Base-by-base conservation (phyloP, 1,140 invertebrate genomes). In the Eriosoma lanigerum region DNA sequence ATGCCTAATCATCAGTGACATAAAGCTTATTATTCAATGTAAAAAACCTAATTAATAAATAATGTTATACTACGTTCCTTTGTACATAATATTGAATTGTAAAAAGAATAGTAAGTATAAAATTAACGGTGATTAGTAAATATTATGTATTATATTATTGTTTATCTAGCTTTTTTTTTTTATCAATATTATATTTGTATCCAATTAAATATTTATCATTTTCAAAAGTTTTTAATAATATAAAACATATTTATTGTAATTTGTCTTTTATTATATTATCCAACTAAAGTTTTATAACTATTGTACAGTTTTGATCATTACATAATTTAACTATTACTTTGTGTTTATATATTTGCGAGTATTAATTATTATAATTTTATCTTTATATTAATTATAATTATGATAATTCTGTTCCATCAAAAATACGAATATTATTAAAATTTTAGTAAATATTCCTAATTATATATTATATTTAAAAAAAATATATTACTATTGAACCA, bases 1-100 rank as follows among this genome's bases (percentile, higher is more conserved):
- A 78, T 78, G 75, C 32, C 75, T 19, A 60, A 56, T 26, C 75
- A 78, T 62, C 56, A 78, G 56, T 78, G 56, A 78, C 56, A 78
- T 78, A 78, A 78, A 46, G 56, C 56, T 48, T 78, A 78, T 48
- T 78, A 48, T 75, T 75, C 0, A 24, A 58, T 12, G 54, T 75
- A 44, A 52, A 29, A 0, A 26, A 66, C 19, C 38, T 21, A n/a
- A 13, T 66, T 44, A 21, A 46, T 44, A 44, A 64, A 44, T 21
- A 44, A 66, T 21, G 32, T 66, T 66, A 21, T 44, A 13, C 44
- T 72, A 72, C 21, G 0, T 48, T 68, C 21, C 12, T 48, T 68
- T 48, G 15, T 54, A 48, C 10, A 15, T 48, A n/a, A 48, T 10
- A 48, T 48, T 48, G 9, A 48, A 6, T 13, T 38, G 26, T 62